A percentile compares a stretch with the other conserved stretches of the same genome.
Conservation (phyloP, 1,140 invertebrate species). For the Hylaeus anthracinus region DNA sequence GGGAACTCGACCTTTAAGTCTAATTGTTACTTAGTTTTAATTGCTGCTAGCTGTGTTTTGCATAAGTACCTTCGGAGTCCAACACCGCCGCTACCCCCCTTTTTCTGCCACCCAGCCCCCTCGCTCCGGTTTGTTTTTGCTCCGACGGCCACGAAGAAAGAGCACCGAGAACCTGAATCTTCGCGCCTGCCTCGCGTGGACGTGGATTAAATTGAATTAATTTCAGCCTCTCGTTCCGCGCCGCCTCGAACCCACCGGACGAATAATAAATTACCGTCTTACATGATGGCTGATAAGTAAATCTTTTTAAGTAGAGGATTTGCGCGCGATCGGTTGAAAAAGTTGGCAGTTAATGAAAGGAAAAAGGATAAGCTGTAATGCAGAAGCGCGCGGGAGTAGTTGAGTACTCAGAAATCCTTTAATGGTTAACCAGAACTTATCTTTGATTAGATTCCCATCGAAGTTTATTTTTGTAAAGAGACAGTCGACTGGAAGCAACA, state of each 20-base stretch:
- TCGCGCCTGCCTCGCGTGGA: slow-evolving; percentile 59
- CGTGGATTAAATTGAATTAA: slow-evolving; percentile 76
- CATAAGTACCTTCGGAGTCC: slow-evolving; percentile 51
- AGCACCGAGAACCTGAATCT: slow-evolving; percentile 52
- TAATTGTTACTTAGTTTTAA: slow-evolving; percentile 77
- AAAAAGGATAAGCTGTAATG: too few relatives aligned
- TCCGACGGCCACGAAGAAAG: slow-evolving; percentile 39
- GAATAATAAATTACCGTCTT: slow-evolving; percentile 63
- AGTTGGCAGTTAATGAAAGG: too few relatives aligned
- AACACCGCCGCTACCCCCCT: not conserved
- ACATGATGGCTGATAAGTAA: slow-evolving; percentile 63
- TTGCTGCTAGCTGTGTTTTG: slow-evolving; percentile 63
- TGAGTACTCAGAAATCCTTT: too few relatives aligned
- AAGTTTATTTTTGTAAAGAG: too few relatives aligned
- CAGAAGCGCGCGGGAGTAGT: too few relatives aligned
- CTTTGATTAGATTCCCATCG: too few relatives aligned
- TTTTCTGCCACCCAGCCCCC: not conserved
- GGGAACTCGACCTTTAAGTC: slow-evolving; percentile 61
- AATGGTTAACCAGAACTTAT: too few relatives aligned
- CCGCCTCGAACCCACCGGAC: slow-evolving; percentile 35
- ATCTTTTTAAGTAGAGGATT: slow-evolving; percentile 58
- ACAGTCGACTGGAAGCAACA: too few relatives aligned
- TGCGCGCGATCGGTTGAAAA: slow-evolving; percentile 31
- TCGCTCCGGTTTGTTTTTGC: slow-evolving; percentile 32
- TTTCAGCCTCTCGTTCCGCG: slow-evolving; percentile 58